Percentiles rank a stretch among this genome's conserved stretches.
Evolutionary conservation across 2,113 vertebrate species (phyloP).

Genomic region (Oriolus oriolus): DNA sequence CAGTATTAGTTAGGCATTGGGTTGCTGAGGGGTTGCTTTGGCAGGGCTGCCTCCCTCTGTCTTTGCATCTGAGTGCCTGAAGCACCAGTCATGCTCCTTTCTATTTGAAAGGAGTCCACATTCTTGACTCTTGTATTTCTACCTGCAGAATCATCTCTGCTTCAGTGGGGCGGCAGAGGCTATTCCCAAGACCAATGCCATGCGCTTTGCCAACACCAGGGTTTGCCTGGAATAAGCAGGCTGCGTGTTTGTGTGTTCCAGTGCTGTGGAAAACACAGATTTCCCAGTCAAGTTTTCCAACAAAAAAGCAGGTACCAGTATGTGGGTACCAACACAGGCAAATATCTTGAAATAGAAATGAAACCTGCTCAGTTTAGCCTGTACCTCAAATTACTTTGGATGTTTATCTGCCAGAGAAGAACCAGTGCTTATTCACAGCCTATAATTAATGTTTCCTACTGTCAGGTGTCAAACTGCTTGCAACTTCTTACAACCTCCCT

Average conservation of each 20-base stretch:
- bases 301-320: background rate
- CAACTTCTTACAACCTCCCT: background rate
- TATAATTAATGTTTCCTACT: background rate
- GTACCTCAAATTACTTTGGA: background rate
- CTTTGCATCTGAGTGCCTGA: background rate
- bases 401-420: background rate
- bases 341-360: background rate
- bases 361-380: background rate
- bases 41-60: background rate
- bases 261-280: background rate
- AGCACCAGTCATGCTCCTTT: background rate
- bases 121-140: background rate
- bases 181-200: background rate
- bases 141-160: background rate
- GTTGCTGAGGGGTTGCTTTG: background rate
- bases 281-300: background rate
- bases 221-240: background rate
- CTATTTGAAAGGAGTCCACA: background rate
- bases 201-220: background rate
- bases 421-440: background rate
- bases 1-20: background rate
- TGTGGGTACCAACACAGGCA: background rate
- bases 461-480: background rate
- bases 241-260: rapidly evolving
- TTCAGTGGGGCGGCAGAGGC: background rate